Base-by-base conservation (phyloP, 1,140 invertebrate genomes). In the Fopius arisanus region DNA sequence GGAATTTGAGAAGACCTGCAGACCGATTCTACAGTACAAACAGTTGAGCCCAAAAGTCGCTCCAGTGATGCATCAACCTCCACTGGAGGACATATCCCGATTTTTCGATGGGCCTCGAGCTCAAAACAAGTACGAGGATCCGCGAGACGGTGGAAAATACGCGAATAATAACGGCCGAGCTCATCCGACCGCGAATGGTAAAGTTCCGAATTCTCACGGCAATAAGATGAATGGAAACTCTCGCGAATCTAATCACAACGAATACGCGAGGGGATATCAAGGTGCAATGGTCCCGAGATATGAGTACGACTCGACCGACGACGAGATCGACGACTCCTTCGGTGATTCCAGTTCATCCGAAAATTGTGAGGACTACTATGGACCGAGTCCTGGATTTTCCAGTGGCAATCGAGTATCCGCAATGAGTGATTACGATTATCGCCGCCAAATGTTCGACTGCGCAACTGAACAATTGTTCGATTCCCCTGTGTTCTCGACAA, bases 1-100 rank as follows among this genome's bases (percentile, higher is more conserved):
- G 67, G 90, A 89, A 69, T 93, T 93, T 76, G 91, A 92, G 77
- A 89, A 92, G 78, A 90, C 87, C 0, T 88, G 88, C 9, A 83
- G 90, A 80, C 90, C 91, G 2, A 75, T 88, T 3, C 84, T 92
- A 78, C 88, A 89, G 40, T 90, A 90, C 62, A 91, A 91, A 77
- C 90, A 90, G 78, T 86, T 90, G 19, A 85, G 88, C 71, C 78
- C 80, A 0, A 84, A 81, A 54, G 69, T 76, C 28, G 77, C 78
- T 31, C 82, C 84, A 7, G 79, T 81, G 14, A 68, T 82, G 1
- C 79, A 78, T 41, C 82, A 83, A 6, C 78, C 78, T 40, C 75
- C 77, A 12, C 51, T 70, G 21, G 76, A 81, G 26, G 84, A 86
- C 23, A 80, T 87, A 40, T 83, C 86, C 1, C 80, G 86, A 7